Percentiles rank a stretch among this genome's conserved stretches.
Conservation (phyloP, 2,888 invertebrate genomes). For the Andrena haemorrhoa region DNA sequence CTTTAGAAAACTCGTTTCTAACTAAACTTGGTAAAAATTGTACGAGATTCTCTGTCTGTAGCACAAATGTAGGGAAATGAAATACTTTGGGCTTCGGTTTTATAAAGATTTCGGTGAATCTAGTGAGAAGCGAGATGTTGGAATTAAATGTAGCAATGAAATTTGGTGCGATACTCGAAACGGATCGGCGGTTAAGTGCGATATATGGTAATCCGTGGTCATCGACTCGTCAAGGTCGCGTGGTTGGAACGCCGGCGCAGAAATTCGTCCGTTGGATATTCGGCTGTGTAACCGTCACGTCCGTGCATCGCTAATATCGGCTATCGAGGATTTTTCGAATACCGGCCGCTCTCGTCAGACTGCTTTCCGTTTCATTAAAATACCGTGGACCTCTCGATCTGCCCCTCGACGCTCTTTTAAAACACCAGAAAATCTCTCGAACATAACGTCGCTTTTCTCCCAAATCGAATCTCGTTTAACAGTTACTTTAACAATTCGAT, state of each 20-base stretch:
- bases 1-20: background rate
- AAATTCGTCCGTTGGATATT: constrained; percentile 55
- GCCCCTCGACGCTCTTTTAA: background rate
- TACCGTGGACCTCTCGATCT: constrained; percentile 20
- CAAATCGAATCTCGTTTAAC: background rate
- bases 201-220: constrained; percentile 52
- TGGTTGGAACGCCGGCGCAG: constrained; percentile 26
- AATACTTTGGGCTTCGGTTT: too few species aligned
- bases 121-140: too few species aligned
- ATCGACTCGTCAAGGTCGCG: constrained; percentile 63
- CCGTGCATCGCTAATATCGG: constrained; percentile 63
- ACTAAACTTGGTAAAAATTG: too few species aligned
- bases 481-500: background rate
- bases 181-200: constrained; percentile 25
- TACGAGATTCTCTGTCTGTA: too few species aligned
- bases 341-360: constrained; percentile 41
- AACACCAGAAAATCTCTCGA: background rate
- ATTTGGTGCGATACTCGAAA: background rate
- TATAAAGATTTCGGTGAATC: too few species aligned
- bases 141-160: too few species aligned
- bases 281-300: constrained; percentile 60
- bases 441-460: background rate
- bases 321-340: constrained; percentile 50
- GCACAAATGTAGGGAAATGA: too few species aligned
- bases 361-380: constrained; percentile 61